Conservation (phyloP, 2,888 invertebrate genomes). For the Hyposoter didymator region DNA sequence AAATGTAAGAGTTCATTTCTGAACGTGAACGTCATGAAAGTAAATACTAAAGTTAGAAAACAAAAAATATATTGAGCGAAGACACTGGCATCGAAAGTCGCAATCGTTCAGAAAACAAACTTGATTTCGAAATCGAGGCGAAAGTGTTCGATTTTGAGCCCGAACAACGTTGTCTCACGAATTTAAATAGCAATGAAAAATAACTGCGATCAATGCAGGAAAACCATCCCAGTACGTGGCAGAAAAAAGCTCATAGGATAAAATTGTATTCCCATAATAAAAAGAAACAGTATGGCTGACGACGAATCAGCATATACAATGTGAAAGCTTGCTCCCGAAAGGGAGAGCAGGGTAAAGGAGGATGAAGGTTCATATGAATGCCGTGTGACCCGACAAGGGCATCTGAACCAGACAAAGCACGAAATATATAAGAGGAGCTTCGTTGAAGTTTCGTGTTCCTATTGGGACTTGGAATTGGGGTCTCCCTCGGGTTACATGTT, state of each 20-base stretch:
- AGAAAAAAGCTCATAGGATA: slow-evolving; percentile 1
- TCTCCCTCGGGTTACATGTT: slow-evolving; percentile 32
- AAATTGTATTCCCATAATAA: slow-evolving; percentile 13
- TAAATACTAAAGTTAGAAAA: neutral
- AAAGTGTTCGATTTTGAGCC: neutral
- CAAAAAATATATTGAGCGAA: neutral
- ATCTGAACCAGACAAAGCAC: slow-evolving; percentile 27
- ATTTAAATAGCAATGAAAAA: neutral
- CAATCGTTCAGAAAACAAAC: neutral
- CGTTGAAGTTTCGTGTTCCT: slow-evolving; percentile 16
- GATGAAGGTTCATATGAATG: neutral
- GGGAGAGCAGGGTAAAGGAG: too few species aligned
- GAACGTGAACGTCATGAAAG: too few species aligned
- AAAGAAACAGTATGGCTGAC: neutral
- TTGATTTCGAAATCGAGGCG: neutral
- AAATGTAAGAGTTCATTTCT: too few species aligned
- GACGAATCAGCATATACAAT: slow-evolving; percentile 29
- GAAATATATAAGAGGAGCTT: slow-evolving; percentile 15
- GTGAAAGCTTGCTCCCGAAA: slow-evolving; percentile 4
- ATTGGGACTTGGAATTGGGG: slow-evolving; percentile 24
- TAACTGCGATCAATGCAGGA: neutral
- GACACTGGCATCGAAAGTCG: too few species aligned
- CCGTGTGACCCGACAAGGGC: neutral
- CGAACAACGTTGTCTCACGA: neutral
- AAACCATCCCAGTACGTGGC: neutral